phyloP scores from a whole-genome alignment of 2,113 vertebrate species.

The Typhlomys cinereus region DNA sequence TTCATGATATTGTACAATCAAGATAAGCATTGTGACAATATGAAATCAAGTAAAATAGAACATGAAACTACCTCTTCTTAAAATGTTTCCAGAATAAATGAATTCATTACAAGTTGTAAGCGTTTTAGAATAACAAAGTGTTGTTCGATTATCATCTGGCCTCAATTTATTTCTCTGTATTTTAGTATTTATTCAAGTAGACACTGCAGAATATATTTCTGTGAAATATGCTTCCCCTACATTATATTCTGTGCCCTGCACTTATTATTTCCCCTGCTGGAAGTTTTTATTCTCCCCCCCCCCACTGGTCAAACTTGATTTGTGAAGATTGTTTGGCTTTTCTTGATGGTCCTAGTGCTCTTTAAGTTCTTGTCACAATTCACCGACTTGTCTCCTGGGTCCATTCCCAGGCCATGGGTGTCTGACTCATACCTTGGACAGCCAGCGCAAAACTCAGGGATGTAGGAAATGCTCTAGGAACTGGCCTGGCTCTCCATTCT shows the following conservation, averaged over 20 bases:
- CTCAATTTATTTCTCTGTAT: background rate
- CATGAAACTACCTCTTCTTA: background rate
- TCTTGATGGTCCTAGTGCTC: background rate
- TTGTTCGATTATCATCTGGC: background rate
- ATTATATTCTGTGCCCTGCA: background rate
- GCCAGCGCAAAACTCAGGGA: background rate
- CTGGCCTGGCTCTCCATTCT: background rate
- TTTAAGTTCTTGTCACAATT: background rate
- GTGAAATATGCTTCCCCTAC: background rate
- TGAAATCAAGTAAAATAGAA: constrained; percentile 1
- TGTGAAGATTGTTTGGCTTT: background rate
- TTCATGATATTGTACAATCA: background rate
- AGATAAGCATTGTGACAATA: constrained; percentile 9
- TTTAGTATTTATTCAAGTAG: background rate
- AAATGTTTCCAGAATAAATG: constrained; percentile 9
- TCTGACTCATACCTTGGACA: background rate
- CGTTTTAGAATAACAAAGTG: background rate
- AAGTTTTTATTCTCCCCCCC: constrained; percentile 7
- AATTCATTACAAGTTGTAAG: background rate
- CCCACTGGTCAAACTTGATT: background rate
- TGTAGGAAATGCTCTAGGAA: background rate
- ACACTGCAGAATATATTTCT: background rate
- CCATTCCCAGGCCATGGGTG: background rate
- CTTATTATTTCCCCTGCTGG: background rate
- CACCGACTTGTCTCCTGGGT: background rate